A percentile compares a stretch with the other conserved stretches of the same genome.
Evolutionary conservation across 1,140 invertebrate genomes (phyloP).

Genomic region (Nautilus pompilius): DNA sequence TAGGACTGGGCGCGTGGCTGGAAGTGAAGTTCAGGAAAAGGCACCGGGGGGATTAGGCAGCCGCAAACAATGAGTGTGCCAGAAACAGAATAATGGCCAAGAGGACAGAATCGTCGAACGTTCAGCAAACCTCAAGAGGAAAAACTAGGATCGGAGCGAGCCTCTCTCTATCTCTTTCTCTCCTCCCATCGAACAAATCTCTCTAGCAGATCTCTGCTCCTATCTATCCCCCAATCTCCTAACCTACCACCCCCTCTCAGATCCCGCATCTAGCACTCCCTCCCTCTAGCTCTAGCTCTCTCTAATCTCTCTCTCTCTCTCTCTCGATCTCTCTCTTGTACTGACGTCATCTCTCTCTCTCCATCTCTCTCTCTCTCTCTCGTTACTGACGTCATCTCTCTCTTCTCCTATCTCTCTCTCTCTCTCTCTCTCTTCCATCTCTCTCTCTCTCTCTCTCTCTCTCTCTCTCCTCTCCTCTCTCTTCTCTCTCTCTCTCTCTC

Average conservation of each 20-base stretch:
- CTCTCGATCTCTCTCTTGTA: too few species aligned
- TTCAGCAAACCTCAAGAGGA: too few species aligned
- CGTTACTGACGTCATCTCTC: background rate
- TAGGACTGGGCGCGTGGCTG: too few species aligned
- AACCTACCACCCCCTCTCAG: background rate
- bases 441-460: background rate
- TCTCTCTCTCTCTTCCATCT: background rate
- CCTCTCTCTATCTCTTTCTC: background rate
- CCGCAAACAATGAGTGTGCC: too few species aligned
- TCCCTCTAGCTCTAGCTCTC: background rate
- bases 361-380: background rate
- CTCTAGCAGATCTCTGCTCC: too few species aligned
- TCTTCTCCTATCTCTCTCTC: background rate
- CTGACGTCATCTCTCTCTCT: background rate
- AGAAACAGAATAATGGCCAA: too few species aligned
- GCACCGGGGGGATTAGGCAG: too few species aligned
- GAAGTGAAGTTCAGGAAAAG: too few species aligned
- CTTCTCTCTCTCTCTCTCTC: background rate
- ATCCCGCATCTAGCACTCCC: background rate
- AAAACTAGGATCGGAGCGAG: too few species aligned
- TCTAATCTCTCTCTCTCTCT: background rate
- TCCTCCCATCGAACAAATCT: too few species aligned
- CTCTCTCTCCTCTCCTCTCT: too few species aligned
- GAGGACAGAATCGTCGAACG: too few species aligned
- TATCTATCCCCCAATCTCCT: background rate